These are phyloP conservation scores for Aphelinus certus DNA, from an alignment of 1,140 invertebrate genomes.

Conservation along the genomic window DNA sequence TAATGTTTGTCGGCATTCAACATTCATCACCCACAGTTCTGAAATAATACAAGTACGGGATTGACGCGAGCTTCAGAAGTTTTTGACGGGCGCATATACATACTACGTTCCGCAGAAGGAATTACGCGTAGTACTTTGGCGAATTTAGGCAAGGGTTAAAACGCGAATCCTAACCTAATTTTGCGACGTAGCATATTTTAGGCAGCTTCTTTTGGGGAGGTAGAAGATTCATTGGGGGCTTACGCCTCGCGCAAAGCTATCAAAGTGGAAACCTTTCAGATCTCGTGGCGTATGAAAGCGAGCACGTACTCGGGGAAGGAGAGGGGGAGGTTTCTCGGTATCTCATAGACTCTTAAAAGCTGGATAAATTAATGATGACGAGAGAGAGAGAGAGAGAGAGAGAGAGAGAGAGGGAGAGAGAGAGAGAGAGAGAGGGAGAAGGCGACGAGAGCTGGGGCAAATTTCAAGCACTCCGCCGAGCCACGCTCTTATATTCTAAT, in stretches of 20 bases:
- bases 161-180: no score
- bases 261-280: constrained; percentile 39
- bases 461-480: constrained; percentile 6
- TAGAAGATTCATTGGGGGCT: no score
- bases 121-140: no score
- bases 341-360: constrained; percentile 28
- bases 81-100: no score
- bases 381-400: background rate
- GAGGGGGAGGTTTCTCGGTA: constrained; percentile 2
- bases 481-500: constrained; percentile 11
- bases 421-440: background rate
- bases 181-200: no score
- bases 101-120: no score
- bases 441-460: constrained; percentile 1
- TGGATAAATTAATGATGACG: constrained; percentile 38
- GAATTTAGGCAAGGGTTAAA: no score
- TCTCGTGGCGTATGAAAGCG: constrained; percentile 31
- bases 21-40: no score
- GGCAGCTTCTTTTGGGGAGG: no score
- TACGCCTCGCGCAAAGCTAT: constrained; percentile 3
- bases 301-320: background rate
- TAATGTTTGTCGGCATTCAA: no score
- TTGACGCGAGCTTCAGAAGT: no score
- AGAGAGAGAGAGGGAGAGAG: constrained; percentile 3
- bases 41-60: no score